These are phyloP conservation scores for Cephalophus harveyi DNA, from an alignment of 2,113 vertebrate genomes.

Conservation along the genomic window DNA sequence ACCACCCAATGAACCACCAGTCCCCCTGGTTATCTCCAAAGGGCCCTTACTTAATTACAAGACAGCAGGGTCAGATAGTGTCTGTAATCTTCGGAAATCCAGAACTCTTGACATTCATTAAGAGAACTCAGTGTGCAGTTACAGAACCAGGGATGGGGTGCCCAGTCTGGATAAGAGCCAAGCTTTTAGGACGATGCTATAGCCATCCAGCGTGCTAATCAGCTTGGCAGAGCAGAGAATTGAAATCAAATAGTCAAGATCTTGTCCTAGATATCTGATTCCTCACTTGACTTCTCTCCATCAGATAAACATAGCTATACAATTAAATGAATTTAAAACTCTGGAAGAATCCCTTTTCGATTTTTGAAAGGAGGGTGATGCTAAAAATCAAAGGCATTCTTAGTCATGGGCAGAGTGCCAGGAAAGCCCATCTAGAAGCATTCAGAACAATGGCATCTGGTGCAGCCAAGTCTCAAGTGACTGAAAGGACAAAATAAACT, in stretches of 20 bases:
- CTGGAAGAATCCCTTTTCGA: not conserved
- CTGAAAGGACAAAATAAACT: not conserved
- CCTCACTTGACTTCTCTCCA: not conserved
- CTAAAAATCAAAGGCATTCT: constrained; percentile 42
- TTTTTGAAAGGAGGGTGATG: constrained; percentile 4
- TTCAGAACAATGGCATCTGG: not conserved
- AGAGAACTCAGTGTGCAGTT: not conserved
- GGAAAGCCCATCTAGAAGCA: not conserved
- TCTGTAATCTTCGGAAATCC: not conserved
- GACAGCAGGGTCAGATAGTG: not conserved
- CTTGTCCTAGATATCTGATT: not conserved
- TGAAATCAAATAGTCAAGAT: not conserved
- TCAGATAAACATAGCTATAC: constrained; percentile 18
- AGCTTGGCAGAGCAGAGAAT: not conserved
- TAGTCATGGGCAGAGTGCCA: not conserved
- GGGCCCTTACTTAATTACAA: not conserved
- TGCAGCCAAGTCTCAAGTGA: not conserved
- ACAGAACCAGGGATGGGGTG: not conserved
- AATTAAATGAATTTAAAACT: constrained; percentile 33
- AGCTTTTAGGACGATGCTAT: not conserved
- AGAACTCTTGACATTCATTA: not conserved
- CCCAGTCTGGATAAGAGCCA: not conserved
- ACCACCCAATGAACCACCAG: not conserved
- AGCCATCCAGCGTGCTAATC: not conserved
- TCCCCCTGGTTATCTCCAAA: not conserved